These are phyloP conservation scores for Blastobasis lacticolella DNA, from an alignment of 2,888 invertebrate species.

Conservation along the genomic window DNA sequence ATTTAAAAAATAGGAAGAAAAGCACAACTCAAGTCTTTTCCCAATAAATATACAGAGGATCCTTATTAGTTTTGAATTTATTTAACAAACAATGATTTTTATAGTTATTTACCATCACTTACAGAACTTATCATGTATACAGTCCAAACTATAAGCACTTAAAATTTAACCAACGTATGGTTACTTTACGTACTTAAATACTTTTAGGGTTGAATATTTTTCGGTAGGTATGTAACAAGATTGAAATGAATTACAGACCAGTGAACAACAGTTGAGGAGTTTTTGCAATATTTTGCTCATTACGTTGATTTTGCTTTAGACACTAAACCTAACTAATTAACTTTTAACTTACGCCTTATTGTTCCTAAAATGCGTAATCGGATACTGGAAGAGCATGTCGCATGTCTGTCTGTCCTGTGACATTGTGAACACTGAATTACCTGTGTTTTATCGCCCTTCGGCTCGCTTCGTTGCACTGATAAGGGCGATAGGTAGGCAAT, in stretches of 20 bases:
- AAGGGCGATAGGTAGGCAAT: slow-evolving; percentile 62
- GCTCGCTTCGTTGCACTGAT: slow-evolving; percentile 59
- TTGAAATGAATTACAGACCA: not conserved
- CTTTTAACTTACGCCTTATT: slow-evolving; percentile 58
- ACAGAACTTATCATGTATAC: too few relatives aligned
- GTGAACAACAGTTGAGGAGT: not conserved
- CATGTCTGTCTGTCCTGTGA: slow-evolving; percentile 24
- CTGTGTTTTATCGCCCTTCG: slow-evolving; percentile 55
- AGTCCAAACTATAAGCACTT: too few relatives aligned
- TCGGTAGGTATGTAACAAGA: not conserved
- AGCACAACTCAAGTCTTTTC: too few relatives aligned
- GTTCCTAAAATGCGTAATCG: slow-evolving; percentile 50
- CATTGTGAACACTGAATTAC: slow-evolving; percentile 26
- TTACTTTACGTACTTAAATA: too few relatives aligned
- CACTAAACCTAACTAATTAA: not conserved
- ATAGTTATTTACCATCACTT: too few relatives aligned
- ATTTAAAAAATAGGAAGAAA: too few relatives aligned
- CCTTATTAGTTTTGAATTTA: too few relatives aligned
- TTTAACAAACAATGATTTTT: too few relatives aligned
- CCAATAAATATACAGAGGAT: too few relatives aligned
- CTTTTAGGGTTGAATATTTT: too few relatives aligned
- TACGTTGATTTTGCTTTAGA: not conserved
- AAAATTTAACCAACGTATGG: too few relatives aligned
- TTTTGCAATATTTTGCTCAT: not conserved
- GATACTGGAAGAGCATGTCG: slow-evolving; percentile 39